Evolutionary conservation across 2,888 invertebrate species (phyloP), one percentile per base, ranked within the genome.

Genomic region (Pherbina coryleti): DNA sequence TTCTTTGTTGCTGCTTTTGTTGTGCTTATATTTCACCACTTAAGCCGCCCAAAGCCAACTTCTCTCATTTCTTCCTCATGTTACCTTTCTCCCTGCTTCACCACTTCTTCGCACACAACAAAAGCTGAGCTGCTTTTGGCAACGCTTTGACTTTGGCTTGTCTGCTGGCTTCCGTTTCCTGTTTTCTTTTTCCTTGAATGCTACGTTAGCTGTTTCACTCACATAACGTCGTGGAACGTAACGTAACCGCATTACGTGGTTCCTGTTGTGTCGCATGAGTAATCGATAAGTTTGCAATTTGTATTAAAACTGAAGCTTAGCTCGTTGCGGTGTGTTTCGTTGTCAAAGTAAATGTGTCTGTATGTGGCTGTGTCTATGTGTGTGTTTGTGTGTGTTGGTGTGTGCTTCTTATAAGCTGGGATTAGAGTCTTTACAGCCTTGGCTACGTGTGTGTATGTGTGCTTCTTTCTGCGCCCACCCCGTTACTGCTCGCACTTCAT

Each of bases 201-300:
- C 8, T 37, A 37, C 44, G 44, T 14, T 11, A 1, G 19, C 25
- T 28, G 69, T 51, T 28, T 34, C 37, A 34, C 44, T 31, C 14
- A 64, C 64, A 28, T 1, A 11, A 31, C 64, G 64, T 14, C 34
- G 31, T 14, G 3, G 34, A 69, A 49, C 49, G 25, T 60, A 31
- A 37, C 72, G 31, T 37, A 51, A 51, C 69, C 69, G 25, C 67
- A 37, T 51, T 49, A 51, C 69, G 51, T 51, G 51, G 28, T 57
- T 71, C 37, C 37, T 57, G 66, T 22, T 60, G 37, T 66, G 67
- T 51, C 67, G 51, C 28, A 28, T 14, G 19, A 17, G 49, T 51
- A 66, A 73, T 73, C 73, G 73, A 73, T 73, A 34, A 73, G 62
- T 73, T 62, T 73, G 73, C 62, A 60, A 73, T 62, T 73, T 62